Percentiles rank a stretch among this genome's conserved stretches.
These are phyloP conservation scores for Agraylea sexmaculata DNA, from an alignment of 1,140 invertebrate species.

Conservation along the genomic window DNA sequence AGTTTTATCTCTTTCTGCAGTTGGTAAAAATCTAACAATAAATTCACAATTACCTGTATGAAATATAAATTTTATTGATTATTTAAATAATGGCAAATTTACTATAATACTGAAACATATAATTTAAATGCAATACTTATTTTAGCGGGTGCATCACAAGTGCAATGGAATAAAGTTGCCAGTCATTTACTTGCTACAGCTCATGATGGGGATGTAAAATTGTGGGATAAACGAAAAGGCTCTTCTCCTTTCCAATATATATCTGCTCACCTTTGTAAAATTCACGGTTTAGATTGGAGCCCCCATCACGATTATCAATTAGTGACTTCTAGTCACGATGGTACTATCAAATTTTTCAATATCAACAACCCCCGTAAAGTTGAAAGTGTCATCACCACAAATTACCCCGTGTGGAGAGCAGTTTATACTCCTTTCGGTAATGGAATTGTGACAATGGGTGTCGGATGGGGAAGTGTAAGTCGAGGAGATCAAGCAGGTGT, in stretches of 20 bases:
- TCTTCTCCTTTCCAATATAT: slow-evolving; percentile 83
- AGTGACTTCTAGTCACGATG: slow-evolving; percentile 89
- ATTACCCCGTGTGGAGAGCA: slow-evolving; percentile 87
- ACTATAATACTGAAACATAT: neutral
- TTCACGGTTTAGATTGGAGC: slow-evolving; percentile 91
- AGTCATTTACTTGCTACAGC: slow-evolving; percentile 79
- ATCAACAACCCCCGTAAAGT: slow-evolving; percentile 69
- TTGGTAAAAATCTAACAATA: slow-evolving; percentile 45
- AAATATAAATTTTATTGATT: neutral
- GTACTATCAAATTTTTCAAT: slow-evolving; percentile 91
- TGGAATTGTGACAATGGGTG: slow-evolving; percentile 75
- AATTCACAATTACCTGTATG: neutral
- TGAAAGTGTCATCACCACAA: slow-evolving; percentile 71
- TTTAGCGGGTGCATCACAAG: slow-evolving; percentile 81
- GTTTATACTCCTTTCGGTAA: slow-evolving; percentile 88
- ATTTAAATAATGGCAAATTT: neutral
- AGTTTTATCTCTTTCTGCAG: slow-evolving; percentile 64
- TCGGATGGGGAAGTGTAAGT: slow-evolving; percentile 37
- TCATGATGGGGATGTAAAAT: slow-evolving; percentile 88
- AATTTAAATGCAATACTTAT: slow-evolving; percentile 10
- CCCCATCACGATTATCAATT: slow-evolving; percentile 72
- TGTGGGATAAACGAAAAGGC: slow-evolving; percentile 89
- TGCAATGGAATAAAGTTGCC: slow-evolving; percentile 83
- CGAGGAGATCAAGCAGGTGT: slow-evolving; percentile 38
- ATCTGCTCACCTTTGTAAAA: slow-evolving; percentile 83